phyloP scores from a whole-genome alignment of 2,888 invertebrate genomes.

The Sceliomorpha sp. region DNA sequence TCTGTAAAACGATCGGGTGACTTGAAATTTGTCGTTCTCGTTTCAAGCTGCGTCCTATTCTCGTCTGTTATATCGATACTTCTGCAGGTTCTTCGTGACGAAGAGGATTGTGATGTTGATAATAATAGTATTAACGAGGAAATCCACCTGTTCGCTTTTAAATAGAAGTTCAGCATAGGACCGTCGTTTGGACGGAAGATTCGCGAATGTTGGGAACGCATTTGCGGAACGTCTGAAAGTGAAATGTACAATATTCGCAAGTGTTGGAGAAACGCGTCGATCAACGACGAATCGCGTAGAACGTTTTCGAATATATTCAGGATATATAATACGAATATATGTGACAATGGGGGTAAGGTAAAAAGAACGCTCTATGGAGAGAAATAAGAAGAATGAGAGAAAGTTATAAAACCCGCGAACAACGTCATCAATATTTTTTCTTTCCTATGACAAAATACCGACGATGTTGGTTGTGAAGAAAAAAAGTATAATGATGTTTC shows the following conservation, averaged over 20 bases:
- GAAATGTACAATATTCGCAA: conserved; percentile 65
- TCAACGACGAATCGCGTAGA: conserved; percentile 59
- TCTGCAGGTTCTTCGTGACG: no score
- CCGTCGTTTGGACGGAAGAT: no score
- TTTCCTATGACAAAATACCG: conserved; percentile 32
- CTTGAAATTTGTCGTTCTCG: no score
- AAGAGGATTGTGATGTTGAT: no score
- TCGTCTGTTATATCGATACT: no score
- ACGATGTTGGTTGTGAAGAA: conserved; percentile 33
- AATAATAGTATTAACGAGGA: no score
- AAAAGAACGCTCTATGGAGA: conserved; percentile 37
- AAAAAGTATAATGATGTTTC: conserved; percentile 50
- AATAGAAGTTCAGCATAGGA: no score
- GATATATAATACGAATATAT: conserved; percentile 55
- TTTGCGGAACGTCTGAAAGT: conserved; percentile 49
- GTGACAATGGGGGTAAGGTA: conserved; percentile 50
- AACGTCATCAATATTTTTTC: conserved; percentile 37
- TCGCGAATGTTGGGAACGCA: no score
- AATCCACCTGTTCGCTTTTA: no score
- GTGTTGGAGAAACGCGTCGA: conserved; percentile 74
- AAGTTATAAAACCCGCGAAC: conserved; percentile 42
- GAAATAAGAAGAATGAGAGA: conserved; percentile 20
- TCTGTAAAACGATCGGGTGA: no score
- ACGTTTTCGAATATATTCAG: conserved; percentile 56
- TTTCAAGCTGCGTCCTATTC: no score